Conservation (phyloP, 2,888 invertebrate genomes). For the Elegia similella region DNA sequence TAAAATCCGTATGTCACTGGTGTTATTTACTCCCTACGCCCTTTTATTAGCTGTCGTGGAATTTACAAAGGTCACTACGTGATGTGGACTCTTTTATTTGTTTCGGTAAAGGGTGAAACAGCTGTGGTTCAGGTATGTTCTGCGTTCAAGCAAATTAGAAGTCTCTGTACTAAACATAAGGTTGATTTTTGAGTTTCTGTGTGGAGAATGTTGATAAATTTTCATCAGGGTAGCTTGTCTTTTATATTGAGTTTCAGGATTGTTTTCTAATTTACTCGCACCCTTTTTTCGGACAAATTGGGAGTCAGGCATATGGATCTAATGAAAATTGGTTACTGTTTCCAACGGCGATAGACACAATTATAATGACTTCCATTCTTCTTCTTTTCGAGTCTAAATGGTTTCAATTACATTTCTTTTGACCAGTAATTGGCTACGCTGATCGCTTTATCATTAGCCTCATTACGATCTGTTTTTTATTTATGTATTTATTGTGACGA, state of each 20-base stretch:
- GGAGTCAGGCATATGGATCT: too few relatives aligned
- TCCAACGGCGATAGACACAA: too few relatives aligned
- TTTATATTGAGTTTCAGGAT: background rate
- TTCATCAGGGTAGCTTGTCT: background rate
- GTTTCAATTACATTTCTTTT: too few relatives aligned
- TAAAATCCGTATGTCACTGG: conserved; percentile 34
- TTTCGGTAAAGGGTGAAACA: conserved; percentile 34
- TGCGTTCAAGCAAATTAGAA: background rate
- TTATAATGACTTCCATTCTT: too few relatives aligned
- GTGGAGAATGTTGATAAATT: background rate
- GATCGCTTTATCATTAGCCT: too few relatives aligned
- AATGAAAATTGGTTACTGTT: too few relatives aligned
- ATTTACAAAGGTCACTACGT: conserved; percentile 60
- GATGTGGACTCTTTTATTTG: conserved; percentile 46
- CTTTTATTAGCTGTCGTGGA: conserved; percentile 58
- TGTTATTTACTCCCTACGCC: conserved; percentile 46
- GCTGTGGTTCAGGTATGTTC: conserved; percentile 8
- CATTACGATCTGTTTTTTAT: too few relatives aligned
- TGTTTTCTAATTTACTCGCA: background rate
- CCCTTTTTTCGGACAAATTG: background rate
- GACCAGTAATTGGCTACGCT: too few relatives aligned
- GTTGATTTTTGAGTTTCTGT: background rate
- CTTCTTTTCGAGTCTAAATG: too few relatives aligned
- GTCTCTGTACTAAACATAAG: background rate
- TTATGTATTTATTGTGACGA: too few relatives aligned